These are phyloP conservation scores for Ficedula albicollis DNA, from an alignment of 2,797 vertebrate genomes.

Conservation along the genomic window DNA sequence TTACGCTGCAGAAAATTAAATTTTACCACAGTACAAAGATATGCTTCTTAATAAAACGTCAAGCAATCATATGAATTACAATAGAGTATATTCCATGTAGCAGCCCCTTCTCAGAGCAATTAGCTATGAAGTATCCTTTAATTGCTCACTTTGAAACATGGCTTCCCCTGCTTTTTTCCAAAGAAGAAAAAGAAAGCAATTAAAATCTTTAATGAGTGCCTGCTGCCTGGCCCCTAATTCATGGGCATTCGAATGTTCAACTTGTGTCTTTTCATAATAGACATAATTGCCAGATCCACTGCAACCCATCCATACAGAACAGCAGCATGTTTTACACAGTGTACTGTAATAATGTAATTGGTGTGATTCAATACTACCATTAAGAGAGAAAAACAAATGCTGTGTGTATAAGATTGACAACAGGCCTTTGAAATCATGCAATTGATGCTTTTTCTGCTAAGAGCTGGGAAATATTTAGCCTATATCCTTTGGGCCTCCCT, in stretches of 20 bases:
- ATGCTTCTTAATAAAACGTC: conserved; percentile 27
- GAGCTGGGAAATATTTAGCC: neutral
- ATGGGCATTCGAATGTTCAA: neutral
- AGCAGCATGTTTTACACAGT: conserved; percentile 47
- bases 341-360: conserved; percentile 67
- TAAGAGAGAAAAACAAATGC: conserved; percentile 57
- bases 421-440: conserved; percentile 33
- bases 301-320: conserved; percentile 30
- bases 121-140: conserved; percentile 54
- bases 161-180: conserved; percentile 8
- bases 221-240: conserved; percentile 22
- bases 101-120: conserved; percentile 27
- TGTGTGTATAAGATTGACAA: conserved; percentile 18
- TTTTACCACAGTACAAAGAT: conserved; percentile 34
- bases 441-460: neutral
- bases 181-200: conserved; percentile 50
- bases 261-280: conserved; percentile 45
- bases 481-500: neutral
- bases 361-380: conserved; percentile 54
- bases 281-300: conserved; percentile 56
- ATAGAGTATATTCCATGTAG: neutral
- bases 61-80: conserved; percentile 30
- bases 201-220: conserved; percentile 58
- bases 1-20: conserved; percentile 15
- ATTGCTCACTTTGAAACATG: conserved; percentile 38